Conservation (phyloP, 2,888 invertebrate species). For the Caradrina kadenii region DNA sequence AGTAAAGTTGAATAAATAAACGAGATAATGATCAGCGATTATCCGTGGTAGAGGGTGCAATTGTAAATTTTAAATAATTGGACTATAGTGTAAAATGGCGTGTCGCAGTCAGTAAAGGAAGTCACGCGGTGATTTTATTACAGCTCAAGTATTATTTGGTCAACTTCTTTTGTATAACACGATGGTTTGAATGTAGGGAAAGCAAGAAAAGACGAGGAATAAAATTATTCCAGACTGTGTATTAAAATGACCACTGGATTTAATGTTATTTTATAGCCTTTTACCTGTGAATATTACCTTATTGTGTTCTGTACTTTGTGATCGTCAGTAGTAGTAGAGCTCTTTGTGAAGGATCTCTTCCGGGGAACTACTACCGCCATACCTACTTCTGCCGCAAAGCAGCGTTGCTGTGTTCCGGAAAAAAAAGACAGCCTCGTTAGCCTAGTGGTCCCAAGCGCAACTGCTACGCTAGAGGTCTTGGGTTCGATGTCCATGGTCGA, state of each 20-base stretch:
- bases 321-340: too few species aligned
- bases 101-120: constrained; percentile 58
- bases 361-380: too few species aligned
- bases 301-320: background rate
- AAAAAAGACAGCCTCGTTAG: too few species aligned
- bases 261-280: constrained; percentile 19
- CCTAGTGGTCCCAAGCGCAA: too few species aligned
- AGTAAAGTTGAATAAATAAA: constrained; percentile 29
- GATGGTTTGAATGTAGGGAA: constrained; percentile 49
- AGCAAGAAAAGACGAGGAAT: constrained; percentile 19
- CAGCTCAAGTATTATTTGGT: constrained; percentile 41
- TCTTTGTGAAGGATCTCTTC: too few species aligned
- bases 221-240: constrained; percentile 11
- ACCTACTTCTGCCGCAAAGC: too few species aligned
- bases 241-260: constrained; percentile 10
- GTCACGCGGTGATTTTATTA: constrained; percentile 61
- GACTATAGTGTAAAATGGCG: constrained; percentile 62
- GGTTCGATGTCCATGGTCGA: too few species aligned
- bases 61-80: constrained; percentile 68
- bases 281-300: background rate
- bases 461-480: too few species aligned
- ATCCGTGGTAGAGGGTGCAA: constrained; percentile 41
- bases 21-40: constrained; percentile 52
- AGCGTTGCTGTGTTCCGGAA: too few species aligned
- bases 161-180: constrained; percentile 46